Base-by-base conservation (phyloP, 1,140 invertebrate genomes). In the Goniozus legneri region DNA sequence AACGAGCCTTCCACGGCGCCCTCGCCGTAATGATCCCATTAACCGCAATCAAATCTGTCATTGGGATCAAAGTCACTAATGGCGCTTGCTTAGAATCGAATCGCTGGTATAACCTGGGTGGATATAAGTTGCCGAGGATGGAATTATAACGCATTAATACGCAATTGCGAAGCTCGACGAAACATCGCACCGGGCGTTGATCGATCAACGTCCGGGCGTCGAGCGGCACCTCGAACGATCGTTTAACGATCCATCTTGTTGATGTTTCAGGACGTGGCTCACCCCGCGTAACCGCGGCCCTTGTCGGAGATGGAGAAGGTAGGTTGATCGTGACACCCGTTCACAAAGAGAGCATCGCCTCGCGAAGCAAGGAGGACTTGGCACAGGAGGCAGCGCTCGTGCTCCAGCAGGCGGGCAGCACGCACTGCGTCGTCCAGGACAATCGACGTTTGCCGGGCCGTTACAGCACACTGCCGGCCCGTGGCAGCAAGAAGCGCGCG, bases 301-400 rank as follows among this genome's bases (percentile, higher is more conserved):
- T 77, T 34, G 69, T 52, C 32, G 68, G 66, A 50, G 71, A 77
- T 71, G 71, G 73, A 46, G 71, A 76, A 62, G 72, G 73, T 56
- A 75, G 73, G 63, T 58, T 79, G 56, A 71, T 75, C 60, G 71
- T 73, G 48, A 75, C 71, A 50, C 77, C 79, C 36, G 75, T 87
- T 13, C 79, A 81, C 62, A 84, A 82, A 56, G 82, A 87, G 69
- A 81, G 82, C 39, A 80, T 84, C 51, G 77, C 78, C 43, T 75
- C 80, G 46, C 67, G 80, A 8, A 84, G 84, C 39, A 80, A 83
- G 63, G 73, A 84, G 58, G 80, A 87, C 59, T 73, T 87, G 27
- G 82, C 82, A 12, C 78, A 83, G 60, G 85, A 88, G 71, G 84
- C 86, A n/a, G 82, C 83, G 34, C 77, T 78, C 56, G 82, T 88